Percentiles rank a stretch among this genome's conserved stretches.
phyloP scores from a whole-genome alignment of 1,140 invertebrate genomes.

The Zaprionus nigranus region DNA sequence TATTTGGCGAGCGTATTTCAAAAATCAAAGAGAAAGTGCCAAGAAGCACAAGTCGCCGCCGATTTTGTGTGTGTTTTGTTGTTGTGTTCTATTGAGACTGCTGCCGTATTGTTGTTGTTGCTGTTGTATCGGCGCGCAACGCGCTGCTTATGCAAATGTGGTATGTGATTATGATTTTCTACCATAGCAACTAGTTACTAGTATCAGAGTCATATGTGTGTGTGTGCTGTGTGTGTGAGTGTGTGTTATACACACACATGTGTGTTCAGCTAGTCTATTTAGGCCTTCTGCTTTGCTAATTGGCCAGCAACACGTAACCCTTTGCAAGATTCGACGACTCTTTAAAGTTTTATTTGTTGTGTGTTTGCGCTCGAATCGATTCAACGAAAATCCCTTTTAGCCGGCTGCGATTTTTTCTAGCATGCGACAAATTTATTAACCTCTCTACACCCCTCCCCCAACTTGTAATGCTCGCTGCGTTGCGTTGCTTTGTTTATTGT shows the following conservation, averaged over 20 bases:
- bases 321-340: constrained; percentile 23
- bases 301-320: constrained; percentile 47
- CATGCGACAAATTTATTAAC: constrained; percentile 8
- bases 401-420: constrained; percentile 21
- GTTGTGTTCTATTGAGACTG: constrained; percentile 39
- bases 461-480: not conserved
- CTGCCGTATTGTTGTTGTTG: constrained; percentile 36
- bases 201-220: constrained; percentile 15
- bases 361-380: constrained; percentile 18
- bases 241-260: constrained; percentile 2
- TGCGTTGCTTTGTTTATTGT: constrained; percentile 1
- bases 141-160: constrained; percentile 76
- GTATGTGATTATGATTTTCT: constrained; percentile 54
- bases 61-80: constrained; percentile 43
- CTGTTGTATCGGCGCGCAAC: constrained; percentile 42
- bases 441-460: not conserved
- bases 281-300: constrained; percentile 33
- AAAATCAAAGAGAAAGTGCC: constrained; percentile 56
- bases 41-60: constrained; percentile 8
- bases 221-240: not conserved
- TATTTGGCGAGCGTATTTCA: constrained; percentile 24
- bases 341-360: constrained; percentile 5
- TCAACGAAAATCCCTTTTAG: constrained; percentile 11
- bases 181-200: constrained; percentile 55
- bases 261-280: not conserved